phyloP scores from a whole-genome alignment of 2,113 vertebrate genomes.

The Emydocephalus ijimae region DNA sequence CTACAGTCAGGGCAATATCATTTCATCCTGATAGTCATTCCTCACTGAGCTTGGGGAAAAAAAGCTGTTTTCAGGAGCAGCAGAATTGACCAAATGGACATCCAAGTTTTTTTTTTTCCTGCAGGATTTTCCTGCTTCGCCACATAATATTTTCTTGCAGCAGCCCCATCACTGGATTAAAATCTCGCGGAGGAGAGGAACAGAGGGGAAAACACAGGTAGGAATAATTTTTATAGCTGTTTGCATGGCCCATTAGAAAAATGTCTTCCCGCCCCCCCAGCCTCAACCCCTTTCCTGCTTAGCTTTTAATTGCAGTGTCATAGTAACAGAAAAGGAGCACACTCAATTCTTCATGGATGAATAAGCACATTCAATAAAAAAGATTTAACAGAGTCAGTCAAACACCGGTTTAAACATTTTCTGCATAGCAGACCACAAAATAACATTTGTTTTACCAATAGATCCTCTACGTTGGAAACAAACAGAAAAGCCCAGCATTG shows the following conservation, averaged over 20 bases:
- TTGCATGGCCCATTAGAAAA: slow-evolving; percentile 67
- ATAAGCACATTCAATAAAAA: slow-evolving; percentile 76
- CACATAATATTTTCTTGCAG: slow-evolving; percentile 31
- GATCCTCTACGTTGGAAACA: slow-evolving; percentile 67
- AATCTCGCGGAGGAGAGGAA: slow-evolving; percentile 41
- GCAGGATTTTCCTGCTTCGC: slow-evolving; percentile 29
- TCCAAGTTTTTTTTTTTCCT: slow-evolving; percentile 42
- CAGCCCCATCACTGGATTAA: slow-evolving; percentile 36
- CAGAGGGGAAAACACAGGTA: slow-evolving; percentile 24
- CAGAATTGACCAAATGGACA: slow-evolving; percentile 55
- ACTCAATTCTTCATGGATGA: slow-evolving; percentile 72
- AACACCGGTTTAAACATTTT: slow-evolving; percentile 78
- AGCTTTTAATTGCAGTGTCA: slow-evolving; percentile 77
- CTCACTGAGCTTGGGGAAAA: slow-evolving; percentile 54
- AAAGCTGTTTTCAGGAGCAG: slow-evolving; percentile 58
- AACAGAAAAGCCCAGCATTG: slow-evolving; percentile 64
- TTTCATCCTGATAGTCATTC: slow-evolving; percentile 61
- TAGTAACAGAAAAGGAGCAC: slow-evolving; percentile 74
- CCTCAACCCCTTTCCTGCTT: slow-evolving; percentile 51
- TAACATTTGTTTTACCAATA: slow-evolving; percentile 74
- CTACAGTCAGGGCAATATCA: slow-evolving; percentile 58
- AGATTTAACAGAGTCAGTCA: slow-evolving; percentile 79
- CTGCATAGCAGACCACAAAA: slow-evolving; percentile 81
- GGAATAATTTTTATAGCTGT: slow-evolving; percentile 65
- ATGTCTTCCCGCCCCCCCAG: slow-evolving; percentile 43